These are phyloP conservation scores for Pseudorasbora parva DNA, from an alignment of 2,113 vertebrate genomes.

Conservation along the genomic window DNA sequence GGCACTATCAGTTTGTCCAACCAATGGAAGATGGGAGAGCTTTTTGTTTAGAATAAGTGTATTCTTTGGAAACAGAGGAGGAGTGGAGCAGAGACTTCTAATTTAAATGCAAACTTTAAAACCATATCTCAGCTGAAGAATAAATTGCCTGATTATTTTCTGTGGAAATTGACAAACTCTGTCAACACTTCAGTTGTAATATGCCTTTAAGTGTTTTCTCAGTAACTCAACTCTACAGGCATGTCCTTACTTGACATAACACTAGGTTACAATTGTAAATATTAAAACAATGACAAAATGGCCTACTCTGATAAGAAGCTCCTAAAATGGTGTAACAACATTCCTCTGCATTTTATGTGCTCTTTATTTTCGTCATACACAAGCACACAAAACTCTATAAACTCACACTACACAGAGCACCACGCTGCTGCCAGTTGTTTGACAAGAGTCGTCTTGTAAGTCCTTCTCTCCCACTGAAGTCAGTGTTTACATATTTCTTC, in stretches of 20 bases:
- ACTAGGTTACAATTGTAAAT: neutral
- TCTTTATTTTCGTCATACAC: neutral
- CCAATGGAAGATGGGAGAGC: neutral
- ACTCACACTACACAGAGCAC: slow-evolving; percentile 1
- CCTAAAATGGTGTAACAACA: slow-evolving; percentile 48
- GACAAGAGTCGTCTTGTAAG: slow-evolving; percentile 31
- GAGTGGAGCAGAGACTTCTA: neutral
- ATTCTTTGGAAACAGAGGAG: neutral
- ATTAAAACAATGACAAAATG: slow-evolving; percentile 35
- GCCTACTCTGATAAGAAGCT: slow-evolving; percentile 32
- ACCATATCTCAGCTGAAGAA: neutral
- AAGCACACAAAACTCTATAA: neutral
- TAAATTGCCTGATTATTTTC: neutral
- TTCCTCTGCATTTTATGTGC: slow-evolving; percentile 31
- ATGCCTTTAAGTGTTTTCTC: neutral
- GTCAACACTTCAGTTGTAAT: neutral
- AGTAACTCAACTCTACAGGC: neutral
- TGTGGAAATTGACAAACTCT: neutral
- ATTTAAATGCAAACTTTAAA: neutral
- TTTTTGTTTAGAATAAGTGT: neutral
- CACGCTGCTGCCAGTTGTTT: slow-evolving; percentile 19
- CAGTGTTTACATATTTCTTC: slow-evolving; percentile 35
- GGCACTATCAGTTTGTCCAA: neutral
- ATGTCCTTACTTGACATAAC: neutral
- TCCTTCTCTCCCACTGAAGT: slow-evolving; percentile 1